Percentiles rank a stretch among this genome's conserved stretches.
phyloP scores from a whole-genome alignment of 2,797 vertebrate species.

The Poecilia picta region DNA sequence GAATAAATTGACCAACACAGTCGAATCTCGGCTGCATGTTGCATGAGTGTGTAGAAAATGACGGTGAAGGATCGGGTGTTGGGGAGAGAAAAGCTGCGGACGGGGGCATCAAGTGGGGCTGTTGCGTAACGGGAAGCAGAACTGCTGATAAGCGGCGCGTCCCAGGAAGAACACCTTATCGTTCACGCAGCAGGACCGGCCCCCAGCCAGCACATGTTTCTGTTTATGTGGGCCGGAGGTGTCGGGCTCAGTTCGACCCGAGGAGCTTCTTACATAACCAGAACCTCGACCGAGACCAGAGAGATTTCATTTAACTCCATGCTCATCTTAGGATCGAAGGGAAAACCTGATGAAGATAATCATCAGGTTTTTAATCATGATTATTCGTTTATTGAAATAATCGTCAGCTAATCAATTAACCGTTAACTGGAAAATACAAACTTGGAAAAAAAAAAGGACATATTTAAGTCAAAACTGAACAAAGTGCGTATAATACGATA shows the following conservation, averaged over 20 bases:
- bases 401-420: no score
- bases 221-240: slow-evolving; percentile 10
- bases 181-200: slow-evolving; percentile 10
- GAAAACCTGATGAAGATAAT: no score
- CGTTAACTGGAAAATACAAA: no score
- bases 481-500: no score
- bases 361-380: no score
- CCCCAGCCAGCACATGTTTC: slow-evolving; percentile 7
- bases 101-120: slow-evolving; percentile 12
- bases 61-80: neutral
- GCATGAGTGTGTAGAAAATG: no score
- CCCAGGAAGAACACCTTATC: slow-evolving; percentile 32
- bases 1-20: no score
- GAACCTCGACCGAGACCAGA: neutral
- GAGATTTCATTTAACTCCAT: neutral
- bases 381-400: no score
- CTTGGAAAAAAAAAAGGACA: no score
- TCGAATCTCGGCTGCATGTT: neutral
- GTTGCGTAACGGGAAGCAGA: slow-evolving; percentile 45
- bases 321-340: neutral
- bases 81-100: neutral
- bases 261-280: neutral
- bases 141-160: slow-evolving; percentile 53
- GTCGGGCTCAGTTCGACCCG: neutral
- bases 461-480: no score